Base-by-base conservation (phyloP, 2,888 invertebrate species). In the Fragum fragum region DNA sequence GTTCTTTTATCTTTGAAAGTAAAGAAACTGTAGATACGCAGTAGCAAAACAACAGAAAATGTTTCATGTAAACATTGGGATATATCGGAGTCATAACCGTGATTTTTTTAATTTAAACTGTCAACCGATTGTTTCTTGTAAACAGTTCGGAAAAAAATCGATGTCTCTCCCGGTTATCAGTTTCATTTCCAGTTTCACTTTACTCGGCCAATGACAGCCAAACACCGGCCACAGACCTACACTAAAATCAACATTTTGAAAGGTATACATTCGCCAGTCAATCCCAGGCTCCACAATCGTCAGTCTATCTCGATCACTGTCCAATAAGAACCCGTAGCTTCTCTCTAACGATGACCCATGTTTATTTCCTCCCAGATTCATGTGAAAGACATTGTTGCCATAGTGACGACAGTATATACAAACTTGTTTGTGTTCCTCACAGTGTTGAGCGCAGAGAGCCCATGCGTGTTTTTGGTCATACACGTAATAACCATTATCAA, bases 141-240 rank as follows among this genome's bases (percentile, higher is more conserved):
- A 39, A 23, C 73, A 68, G 18, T 68, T 76, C 9, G 87, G 84
- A 9, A 87, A 68, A 0, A 36, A 53, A 1, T 76, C 76, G 26
- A 89, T 87, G 14, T 85, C 85, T 29, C 73, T 47, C 16, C 89
- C 85, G 7, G 82, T 86, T 32, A 76, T 68, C 16, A 89, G 61
- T 16, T 70, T 78, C 83, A 89, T 87, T 59, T 87, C 86, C 9
- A 88, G 79, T 23, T 85, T 86, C 16, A 89, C 83, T 55, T 89
- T 89, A 42, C 89, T 89, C 2, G 89, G 89, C 87, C 87, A 87
- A 36, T 89, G 89, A 59, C 87, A 88, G 0, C 87, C 89, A 47
- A 89, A 86, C 52, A 89, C 89, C 0, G 87, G 89, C 89, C 89
- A 89, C 6, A 89, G 72, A 9, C 87, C 87, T 6, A 73, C 77